Evolutionary conservation across 2,888 invertebrate species (phyloP).

Genomic region (Netelia virgata): DNA sequence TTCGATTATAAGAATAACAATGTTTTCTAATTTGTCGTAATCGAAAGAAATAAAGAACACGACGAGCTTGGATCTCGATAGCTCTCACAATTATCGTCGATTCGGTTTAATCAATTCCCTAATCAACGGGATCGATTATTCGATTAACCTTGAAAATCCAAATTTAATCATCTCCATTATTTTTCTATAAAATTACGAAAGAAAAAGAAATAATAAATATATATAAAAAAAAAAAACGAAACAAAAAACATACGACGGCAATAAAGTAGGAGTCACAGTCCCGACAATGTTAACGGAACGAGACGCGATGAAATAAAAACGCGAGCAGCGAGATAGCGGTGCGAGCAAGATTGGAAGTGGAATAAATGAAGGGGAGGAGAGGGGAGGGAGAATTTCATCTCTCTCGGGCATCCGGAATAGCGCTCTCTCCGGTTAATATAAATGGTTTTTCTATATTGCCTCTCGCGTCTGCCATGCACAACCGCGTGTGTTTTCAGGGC

Average conservation of each 20-base stretch:
- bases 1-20: no score
- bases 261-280: constrained; percentile 23
- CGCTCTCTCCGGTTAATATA: constrained; percentile 79
- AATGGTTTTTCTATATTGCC: constrained; percentile 85
- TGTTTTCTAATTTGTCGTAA: no score
- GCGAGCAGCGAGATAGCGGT: constrained; percentile 62
- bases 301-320: constrained; percentile 61
- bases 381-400: not conserved
- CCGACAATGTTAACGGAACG: constrained; percentile 44
- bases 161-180: not conserved
- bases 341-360: constrained; percentile 37
- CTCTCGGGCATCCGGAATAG: constrained; percentile 81
- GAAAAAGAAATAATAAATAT: no score
- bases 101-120: no score
- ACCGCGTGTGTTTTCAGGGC: constrained; percentile 41
- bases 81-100: no score
- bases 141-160: no score
- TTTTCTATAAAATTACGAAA: not conserved
- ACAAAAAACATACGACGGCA: not conserved
- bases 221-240: not conserved
- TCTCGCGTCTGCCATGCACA: constrained; percentile 79
- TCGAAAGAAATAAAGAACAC: no score
- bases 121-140: no score
- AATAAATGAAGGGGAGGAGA: constrained; percentile 35
- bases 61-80: no score